These are phyloP conservation scores for Lucinisca nassula DNA, from an alignment of 2,888 invertebrate genomes.

Conservation along the genomic window DNA sequence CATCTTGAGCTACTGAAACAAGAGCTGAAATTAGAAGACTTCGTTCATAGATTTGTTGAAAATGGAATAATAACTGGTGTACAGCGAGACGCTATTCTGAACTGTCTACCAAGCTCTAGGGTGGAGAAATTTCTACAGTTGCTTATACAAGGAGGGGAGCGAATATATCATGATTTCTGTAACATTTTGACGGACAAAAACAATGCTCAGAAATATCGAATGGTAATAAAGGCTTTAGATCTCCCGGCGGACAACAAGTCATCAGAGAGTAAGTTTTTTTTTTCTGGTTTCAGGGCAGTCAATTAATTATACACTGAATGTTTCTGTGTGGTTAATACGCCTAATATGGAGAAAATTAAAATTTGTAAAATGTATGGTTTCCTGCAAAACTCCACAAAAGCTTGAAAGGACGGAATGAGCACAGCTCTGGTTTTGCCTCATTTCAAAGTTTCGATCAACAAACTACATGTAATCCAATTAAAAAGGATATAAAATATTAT, in stretches of 20 bases:
- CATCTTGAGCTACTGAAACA: slow-evolving; percentile 73
- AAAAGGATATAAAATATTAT: no score
- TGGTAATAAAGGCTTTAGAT: slow-evolving; percentile 64
- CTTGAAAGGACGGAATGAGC: no score
- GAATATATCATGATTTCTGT: slow-evolving; percentile 71
- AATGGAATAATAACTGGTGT: slow-evolving; percentile 66
- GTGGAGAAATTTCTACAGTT: slow-evolving; percentile 75
- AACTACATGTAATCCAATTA: no score
- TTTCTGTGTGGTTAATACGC: no score
- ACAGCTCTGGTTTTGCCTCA: no score
- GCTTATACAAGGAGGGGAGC: slow-evolving; percentile 67
- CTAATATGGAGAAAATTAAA: no score
- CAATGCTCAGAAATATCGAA: not conserved
- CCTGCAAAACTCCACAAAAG: no score
- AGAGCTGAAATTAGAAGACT: slow-evolving; percentile 71
- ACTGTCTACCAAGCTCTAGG: not conserved
- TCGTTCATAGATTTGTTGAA: slow-evolving; percentile 67
- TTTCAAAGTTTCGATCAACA: no score
- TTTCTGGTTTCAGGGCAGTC: no score
- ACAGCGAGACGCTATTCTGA: slow-evolving; percentile 66
- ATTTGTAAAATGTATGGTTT: no score
- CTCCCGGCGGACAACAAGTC: not conserved
- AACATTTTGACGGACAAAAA: slow-evolving; percentile 44
- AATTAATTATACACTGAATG: no score
- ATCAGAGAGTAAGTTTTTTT: not conserved